These are phyloP conservation scores for Apodemia mormo DNA, from an alignment of 2,888 invertebrate species.

Conservation along the genomic window DNA sequence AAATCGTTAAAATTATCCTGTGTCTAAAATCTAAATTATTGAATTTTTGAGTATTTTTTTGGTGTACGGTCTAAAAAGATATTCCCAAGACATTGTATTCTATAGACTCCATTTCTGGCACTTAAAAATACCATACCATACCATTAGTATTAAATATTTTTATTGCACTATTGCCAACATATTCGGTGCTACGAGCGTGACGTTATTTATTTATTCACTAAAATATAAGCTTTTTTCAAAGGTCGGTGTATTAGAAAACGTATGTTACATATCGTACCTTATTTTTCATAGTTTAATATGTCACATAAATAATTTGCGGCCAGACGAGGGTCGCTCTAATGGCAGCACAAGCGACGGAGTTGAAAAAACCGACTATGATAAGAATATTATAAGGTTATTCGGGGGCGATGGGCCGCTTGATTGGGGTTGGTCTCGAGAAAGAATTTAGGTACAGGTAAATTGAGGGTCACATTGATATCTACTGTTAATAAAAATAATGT, in stretches of 20 bases:
- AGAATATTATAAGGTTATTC: background rate
- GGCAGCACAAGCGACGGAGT: background rate
- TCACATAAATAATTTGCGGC: conserved; percentile 9
- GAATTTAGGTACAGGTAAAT: conserved; percentile 14
- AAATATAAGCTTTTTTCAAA: background rate
- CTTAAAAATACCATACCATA: too few relatives aligned
- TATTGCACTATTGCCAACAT: too few relatives aligned
- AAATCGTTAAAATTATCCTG: too few relatives aligned
- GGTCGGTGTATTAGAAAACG: background rate
- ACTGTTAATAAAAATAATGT: background rate
- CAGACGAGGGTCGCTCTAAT: conserved; percentile 12
- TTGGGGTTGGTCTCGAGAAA: background rate
- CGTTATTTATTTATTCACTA: background rate
- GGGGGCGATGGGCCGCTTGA: conserved; percentile 6
- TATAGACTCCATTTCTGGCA: too few relatives aligned
- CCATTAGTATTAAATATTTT: too few relatives aligned
- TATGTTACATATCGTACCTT: background rate
- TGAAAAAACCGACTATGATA: conserved; percentile 7
- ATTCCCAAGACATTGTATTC: too few relatives aligned
- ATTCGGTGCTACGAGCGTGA: background rate
- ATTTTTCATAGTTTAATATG: conserved; percentile 9
- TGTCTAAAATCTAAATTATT: too few relatives aligned
- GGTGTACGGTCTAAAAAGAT: too few relatives aligned
- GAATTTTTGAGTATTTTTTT: too few relatives aligned
- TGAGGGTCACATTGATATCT: background rate